Conservation (phyloP, 2,797 vertebrate genomes). For the Glossophaga mutica region DNA sequence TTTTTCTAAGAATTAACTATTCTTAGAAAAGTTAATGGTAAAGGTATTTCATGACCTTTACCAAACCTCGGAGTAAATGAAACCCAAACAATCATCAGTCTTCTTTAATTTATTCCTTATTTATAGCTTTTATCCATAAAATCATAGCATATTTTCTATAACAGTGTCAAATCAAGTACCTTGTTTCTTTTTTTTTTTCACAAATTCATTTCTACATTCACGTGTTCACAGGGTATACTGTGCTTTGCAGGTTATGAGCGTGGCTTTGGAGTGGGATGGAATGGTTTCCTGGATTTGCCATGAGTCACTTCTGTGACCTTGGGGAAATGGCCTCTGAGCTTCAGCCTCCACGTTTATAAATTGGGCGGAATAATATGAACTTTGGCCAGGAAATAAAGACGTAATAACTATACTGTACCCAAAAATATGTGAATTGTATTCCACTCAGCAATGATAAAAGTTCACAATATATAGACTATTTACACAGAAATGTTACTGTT, state of each 20-base stretch:
- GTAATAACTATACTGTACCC: not conserved
- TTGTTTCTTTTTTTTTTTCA: not conserved
- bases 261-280: not conserved
- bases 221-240: not conserved
- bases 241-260: not conserved
- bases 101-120: not conserved
- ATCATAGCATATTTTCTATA: not conserved
- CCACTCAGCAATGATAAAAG: not conserved
- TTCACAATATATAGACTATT: not conserved
- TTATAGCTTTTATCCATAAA: not conserved
- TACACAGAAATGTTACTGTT: not conserved
- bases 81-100: not conserved
- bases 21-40: too few species aligned
- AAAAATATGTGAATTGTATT: not conserved
- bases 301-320: not conserved
- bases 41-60: not conserved
- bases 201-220: not conserved
- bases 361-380: not conserved
- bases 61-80: not conserved
- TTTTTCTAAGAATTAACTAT: slow-evolving; percentile 15
- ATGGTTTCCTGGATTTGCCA: not conserved
- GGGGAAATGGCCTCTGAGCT: not conserved
- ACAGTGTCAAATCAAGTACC: not conserved
- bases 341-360: not conserved
- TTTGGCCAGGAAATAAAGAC: not conserved